Evolutionary conservation across 2,888 invertebrate species (phyloP).

Genomic region (Diaprepes abbreviatus): DNA sequence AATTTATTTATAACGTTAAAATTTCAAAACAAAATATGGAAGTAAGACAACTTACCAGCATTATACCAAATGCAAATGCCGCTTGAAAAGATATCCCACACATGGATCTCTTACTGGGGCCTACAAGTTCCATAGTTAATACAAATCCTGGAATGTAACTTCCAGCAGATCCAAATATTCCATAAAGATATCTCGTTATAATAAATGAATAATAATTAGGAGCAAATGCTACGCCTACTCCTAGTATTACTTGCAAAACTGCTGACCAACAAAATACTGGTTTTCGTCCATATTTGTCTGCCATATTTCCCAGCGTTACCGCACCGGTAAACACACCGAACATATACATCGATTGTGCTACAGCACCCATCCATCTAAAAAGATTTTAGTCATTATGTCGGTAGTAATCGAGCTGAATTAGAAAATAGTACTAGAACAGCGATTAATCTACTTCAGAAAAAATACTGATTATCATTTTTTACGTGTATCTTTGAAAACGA

Average conservation of each 20-base stretch:
- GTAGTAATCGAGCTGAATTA: no score
- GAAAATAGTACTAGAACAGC: no score
- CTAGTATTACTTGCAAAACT: slow-evolving; percentile 78
- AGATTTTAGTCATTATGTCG: no score
- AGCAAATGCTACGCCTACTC: slow-evolving; percentile 78
- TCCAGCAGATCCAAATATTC: slow-evolving; percentile 86
- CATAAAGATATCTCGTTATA: slow-evolving; percentile 70
- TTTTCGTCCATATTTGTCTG: slow-evolving; percentile 84
- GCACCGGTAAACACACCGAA: slow-evolving; percentile 87
- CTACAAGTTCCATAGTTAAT: slow-evolving; percentile 86
- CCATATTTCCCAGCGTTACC: slow-evolving; percentile 81
- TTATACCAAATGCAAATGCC: slow-evolving; percentile 84
- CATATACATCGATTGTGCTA: slow-evolving; percentile 86
- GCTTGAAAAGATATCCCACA: slow-evolving; percentile 87
- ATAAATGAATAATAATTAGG: slow-evolving; percentile 84
- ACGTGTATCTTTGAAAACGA: no score
- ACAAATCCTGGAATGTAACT: slow-evolving; percentile 76
- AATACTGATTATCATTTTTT: no score
- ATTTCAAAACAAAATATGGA: no score
- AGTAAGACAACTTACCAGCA: slow-evolving; percentile 72
- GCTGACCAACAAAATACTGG: slow-evolving; percentile 84
- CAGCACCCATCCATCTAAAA: slow-evolving; percentile 82
- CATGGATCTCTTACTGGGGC: slow-evolving; percentile 81
- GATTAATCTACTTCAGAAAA: no score
- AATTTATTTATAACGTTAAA: no score